Conservation (phyloP, 1,140 invertebrate genomes). For the Sesamia nonagrioides region DNA sequence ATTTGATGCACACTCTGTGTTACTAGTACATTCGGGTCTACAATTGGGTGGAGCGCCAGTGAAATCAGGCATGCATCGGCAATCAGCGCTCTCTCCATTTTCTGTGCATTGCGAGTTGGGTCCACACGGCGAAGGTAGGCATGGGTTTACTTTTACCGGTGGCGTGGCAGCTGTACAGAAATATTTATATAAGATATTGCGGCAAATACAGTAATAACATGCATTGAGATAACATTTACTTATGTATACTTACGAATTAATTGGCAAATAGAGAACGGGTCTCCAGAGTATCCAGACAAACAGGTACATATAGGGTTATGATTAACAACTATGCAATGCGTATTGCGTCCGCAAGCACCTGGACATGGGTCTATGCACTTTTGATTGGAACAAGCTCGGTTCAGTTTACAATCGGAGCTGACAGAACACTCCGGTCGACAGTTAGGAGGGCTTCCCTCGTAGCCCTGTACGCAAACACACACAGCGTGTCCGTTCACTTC, state of each 20-base stretch:
- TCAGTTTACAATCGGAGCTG: constrained; percentile 91
- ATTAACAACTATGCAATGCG: constrained; percentile 90
- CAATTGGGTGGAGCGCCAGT: constrained; percentile 89
- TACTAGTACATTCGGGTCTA: constrained; percentile 91
- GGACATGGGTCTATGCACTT: constrained; percentile 92
- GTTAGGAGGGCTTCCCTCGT: constrained; percentile 91
- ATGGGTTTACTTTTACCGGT: constrained; percentile 86
- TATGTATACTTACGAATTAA: constrained; percentile 86
- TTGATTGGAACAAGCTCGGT: constrained; percentile 90
- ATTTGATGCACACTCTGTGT: constrained; percentile 89
- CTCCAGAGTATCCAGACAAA: constrained; percentile 88
- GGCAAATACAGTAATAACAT: not conserved
- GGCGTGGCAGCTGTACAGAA: constrained; percentile 67
- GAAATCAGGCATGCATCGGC: constrained; percentile 89
- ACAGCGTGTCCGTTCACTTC: constrained; percentile 90
- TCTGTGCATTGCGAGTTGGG: constrained; percentile 90
- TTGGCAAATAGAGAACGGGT: constrained; percentile 89
- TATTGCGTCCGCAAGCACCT: constrained; percentile 91
- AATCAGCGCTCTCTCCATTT: constrained; percentile 88
- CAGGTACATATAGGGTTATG: constrained; percentile 91
- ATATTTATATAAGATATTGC: constrained; percentile 2
- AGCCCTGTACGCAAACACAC: constrained; percentile 91
- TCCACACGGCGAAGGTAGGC: constrained; percentile 90
- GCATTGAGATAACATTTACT: not conserved
- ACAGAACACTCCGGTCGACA: constrained; percentile 91